Evolutionary conservation across 2,888 invertebrate species (phyloP).

Genomic region (Caenorhabditis sp.): DNA sequence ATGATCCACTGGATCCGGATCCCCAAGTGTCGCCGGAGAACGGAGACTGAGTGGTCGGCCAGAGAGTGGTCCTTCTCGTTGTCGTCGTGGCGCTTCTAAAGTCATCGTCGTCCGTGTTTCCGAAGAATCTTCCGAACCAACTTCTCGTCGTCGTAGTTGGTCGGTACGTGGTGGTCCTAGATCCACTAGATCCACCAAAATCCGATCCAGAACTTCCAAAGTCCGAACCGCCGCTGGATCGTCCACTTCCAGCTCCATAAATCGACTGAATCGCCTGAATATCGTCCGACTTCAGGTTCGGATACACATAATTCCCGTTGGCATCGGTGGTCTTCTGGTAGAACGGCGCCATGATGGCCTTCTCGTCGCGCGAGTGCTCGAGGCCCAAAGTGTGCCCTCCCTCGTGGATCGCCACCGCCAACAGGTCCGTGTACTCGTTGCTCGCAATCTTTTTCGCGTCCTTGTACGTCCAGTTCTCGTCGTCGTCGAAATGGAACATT

Average conservation of each 20-base stretch:
- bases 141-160: constrained; percentile 55
- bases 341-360: constrained; percentile 78
- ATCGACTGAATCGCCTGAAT: constrained; percentile 76
- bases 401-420: constrained; percentile 78
- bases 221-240: constrained; percentile 35
- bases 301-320: constrained; percentile 73
- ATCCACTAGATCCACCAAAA: neutral
- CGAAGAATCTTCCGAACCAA: constrained; percentile 65
- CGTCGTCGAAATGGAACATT: constrained; percentile 78
- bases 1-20: constrained; percentile 6
- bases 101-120: constrained; percentile 52
- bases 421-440: constrained; percentile 71
- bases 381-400: constrained; percentile 71
- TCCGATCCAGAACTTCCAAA: constrained; percentile 24
- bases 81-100: constrained; percentile 21
- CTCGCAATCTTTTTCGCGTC: constrained; percentile 72
- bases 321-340: constrained; percentile 74
- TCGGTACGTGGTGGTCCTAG: constrained; percentile 25
- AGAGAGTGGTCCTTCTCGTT: constrained; percentile 25
- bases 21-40: constrained; percentile 43
- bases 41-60: constrained; percentile 41
- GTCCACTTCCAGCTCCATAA: constrained; percentile 68
- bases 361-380: constrained; percentile 71
- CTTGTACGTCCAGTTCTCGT: constrained; percentile 77
- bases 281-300: constrained; percentile 72